Evolutionary conservation across 2,113 vertebrate genomes (phyloP), one percentile per base, ranked within the genome.

Genomic region (Amazona vittata): DNA sequence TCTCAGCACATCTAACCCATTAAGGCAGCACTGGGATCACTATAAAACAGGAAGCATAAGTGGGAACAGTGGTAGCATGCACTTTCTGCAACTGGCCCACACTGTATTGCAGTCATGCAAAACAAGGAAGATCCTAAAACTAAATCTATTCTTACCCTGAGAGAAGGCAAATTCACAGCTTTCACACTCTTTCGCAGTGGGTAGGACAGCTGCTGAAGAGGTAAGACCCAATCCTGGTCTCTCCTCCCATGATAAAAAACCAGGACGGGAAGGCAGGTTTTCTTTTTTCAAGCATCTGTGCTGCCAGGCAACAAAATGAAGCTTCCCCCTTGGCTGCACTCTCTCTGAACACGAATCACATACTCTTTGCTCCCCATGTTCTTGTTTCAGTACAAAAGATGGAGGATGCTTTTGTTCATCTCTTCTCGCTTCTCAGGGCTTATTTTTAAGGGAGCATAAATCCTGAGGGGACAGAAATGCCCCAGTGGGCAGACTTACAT

Each of bases 201-300:
- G 33, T 3, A 88, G 75, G 91, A 88, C 91, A 96, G 86, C 33
- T 71, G 52, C 53, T 89, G 71, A 88, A 69, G 83, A 94, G 26
- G 37, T 78, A 71, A 92, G 88, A 88, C 86, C 79, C 5, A 10
- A 75, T 64, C 85, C 50, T 79, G 55, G 90, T 91, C 70, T 95
- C 86, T 95, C 26, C 47, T 94, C 91, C 70, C 79, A 52, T 65
- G 57, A 68, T 83, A 59, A 81, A 65, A 85, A 67, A 77, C 50
- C 89, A 94, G 83, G 83, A 90, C 69, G 49, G 89, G 39, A 95
- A 96, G 59, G 59, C 80, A 95, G 86, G 68, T 90, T 92, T 88
- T 79, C 74, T 85, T 86, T 88, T 87, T 88, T 81, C 93, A 84
- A 86, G 73, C 46, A 46, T 59, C 73, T 93, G 37, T 67, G 64